Percentiles rank a stretch among this genome's conserved stretches.
Evolutionary conservation across 1,140 invertebrate species (phyloP).

Genomic region (Drosophila lowei): DNA sequence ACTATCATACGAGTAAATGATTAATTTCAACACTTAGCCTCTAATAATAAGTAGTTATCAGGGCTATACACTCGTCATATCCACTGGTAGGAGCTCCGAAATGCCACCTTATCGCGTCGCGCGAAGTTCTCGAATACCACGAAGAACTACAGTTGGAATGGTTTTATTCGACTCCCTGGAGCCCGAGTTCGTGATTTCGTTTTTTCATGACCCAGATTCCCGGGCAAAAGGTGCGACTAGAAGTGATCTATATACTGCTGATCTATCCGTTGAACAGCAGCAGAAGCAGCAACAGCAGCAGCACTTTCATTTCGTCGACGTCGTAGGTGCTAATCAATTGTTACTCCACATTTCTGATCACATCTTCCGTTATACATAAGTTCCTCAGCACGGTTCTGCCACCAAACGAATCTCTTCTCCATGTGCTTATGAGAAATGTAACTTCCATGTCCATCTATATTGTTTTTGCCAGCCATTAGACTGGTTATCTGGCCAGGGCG

Average conservation of each 20-base stretch:
- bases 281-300: constrained; percentile 19
- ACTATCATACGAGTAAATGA: background rate
- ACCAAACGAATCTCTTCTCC: background rate
- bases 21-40: background rate
- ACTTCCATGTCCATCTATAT: no score
- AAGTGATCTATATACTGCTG: constrained; percentile 66
- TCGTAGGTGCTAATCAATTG: constrained; percentile 71
- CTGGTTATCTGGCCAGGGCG: constrained; percentile 19
- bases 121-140: constrained; percentile 57
- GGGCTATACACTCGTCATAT: constrained; percentile 50
- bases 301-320: constrained; percentile 76
- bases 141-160: constrained; percentile 24
- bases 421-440: no score
- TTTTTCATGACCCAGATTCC: constrained; percentile 71
- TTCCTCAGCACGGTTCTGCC: background rate
- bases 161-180: constrained; percentile 57
- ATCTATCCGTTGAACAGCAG: constrained; percentile 9
- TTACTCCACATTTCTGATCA: constrained; percentile 68
- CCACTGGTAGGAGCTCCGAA: constrained; percentile 21
- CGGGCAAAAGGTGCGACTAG: constrained; percentile 68
- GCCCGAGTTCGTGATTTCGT: constrained; percentile 59
- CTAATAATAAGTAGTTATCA: constrained; percentile 18
- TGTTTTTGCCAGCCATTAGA: background rate
- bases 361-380: constrained; percentile 56
- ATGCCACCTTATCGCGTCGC: constrained; percentile 41